phyloP scores from a whole-genome alignment of 2,888 invertebrate genomes.

The Hipparchia sbordonii region DNA sequence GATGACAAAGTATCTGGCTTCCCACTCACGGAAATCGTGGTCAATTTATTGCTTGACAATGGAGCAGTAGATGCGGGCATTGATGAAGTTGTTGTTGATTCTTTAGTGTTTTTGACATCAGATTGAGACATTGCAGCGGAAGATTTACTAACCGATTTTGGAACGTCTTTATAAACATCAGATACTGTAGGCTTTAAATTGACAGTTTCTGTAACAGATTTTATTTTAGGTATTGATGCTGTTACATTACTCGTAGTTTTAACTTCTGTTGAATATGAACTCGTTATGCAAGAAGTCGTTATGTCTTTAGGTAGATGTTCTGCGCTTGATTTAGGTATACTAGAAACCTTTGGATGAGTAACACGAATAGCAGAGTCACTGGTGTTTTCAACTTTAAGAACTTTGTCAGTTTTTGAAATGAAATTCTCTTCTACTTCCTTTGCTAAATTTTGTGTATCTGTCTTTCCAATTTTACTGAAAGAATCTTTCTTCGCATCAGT shows the following conservation, averaged over 20 bases:
- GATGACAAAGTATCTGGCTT: conserved; percentile 21
- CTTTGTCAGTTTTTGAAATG: neutral
- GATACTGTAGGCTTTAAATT: conserved; percentile 28
- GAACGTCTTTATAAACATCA: conserved; percentile 23
- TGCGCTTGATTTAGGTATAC: neutral
- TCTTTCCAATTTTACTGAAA: conserved; percentile 5
- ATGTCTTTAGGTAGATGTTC: neutral
- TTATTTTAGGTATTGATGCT: conserved; percentile 34
- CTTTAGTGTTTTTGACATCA: conserved; percentile 12
- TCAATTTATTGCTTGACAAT: conserved; percentile 33
- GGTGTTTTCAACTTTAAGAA: neutral
- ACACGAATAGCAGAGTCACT: neutral
- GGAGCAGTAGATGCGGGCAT: conserved; percentile 33
- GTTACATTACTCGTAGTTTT: conserved; percentile 28
- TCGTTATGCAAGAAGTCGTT: neutral
- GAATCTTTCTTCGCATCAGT: conserved; percentile 34
- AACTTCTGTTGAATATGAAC: conserved; percentile 20
- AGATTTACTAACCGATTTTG: conserved; percentile 22
- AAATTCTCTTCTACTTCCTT: conserved; percentile 14
- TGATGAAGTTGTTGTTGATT: conserved; percentile 31
- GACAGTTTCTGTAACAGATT: conserved; percentile 33
- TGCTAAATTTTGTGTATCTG: neutral
- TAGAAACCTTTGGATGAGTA: conserved; percentile 4
- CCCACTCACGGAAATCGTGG: conserved; percentile 10
- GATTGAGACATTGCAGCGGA: conserved; percentile 8